Percentiles rank a stretch among this genome's conserved stretches.
Evolutionary conservation across 2,888 invertebrate genomes (phyloP).

Genomic region (Ectemnius continuus): DNA sequence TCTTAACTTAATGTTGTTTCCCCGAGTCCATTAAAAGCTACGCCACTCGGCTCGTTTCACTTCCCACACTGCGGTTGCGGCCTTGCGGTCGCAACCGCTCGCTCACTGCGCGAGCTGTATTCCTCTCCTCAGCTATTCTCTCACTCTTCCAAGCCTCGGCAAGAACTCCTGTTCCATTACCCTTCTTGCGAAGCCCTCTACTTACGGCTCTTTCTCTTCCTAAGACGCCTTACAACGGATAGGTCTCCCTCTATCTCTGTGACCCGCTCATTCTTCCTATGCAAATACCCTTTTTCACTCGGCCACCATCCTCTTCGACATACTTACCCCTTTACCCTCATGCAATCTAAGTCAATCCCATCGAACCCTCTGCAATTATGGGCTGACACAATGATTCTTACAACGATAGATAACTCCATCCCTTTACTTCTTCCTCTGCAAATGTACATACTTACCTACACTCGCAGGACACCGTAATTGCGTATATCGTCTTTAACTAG

Average conservation of each 20-base stretch:
- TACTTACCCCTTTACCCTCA: too few relatives aligned
- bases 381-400: too few relatives aligned
- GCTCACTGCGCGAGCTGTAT: conserved; percentile 41
- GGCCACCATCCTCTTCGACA: too few relatives aligned
- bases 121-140: conserved; percentile 26
- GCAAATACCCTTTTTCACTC: conserved; percentile 22
- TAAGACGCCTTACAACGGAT: conserved; percentile 40
- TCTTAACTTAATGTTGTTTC: conserved; percentile 73
- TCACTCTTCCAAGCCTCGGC: conserved; percentile 50
- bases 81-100: conserved; percentile 64
- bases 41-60: conserved; percentile 75
- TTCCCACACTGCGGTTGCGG: conserved; percentile 72
- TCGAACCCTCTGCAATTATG: too few relatives aligned
- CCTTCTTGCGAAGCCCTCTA: conserved; percentile 57
- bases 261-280: conserved; percentile 7
- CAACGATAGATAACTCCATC: too few relatives aligned
- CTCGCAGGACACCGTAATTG: too few relatives aligned
- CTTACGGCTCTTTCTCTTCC: conserved; percentile 53
- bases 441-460: too few relatives aligned
- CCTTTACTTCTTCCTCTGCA: too few relatives aligned
- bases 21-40: conserved; percentile 76
- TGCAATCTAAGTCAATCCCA: too few relatives aligned
- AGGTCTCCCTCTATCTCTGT: conserved; percentile 43
- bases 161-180: conserved; percentile 65
- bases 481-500: too few relatives aligned